Evolutionary conservation across 2,113 vertebrate genomes (phyloP).

Genomic region (Muscicapa adusta): DNA sequence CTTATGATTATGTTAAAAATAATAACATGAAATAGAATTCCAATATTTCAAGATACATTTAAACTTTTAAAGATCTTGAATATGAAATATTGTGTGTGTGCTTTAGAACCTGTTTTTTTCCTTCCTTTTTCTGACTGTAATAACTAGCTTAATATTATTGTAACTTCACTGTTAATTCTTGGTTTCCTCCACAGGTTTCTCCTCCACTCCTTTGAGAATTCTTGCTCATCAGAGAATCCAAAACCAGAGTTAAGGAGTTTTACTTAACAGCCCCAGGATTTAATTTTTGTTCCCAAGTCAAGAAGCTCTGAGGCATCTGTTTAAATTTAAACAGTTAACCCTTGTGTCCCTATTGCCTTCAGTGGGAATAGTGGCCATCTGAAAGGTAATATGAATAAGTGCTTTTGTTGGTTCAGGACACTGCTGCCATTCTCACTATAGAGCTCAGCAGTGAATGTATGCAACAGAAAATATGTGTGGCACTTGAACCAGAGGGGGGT

Average conservation of each 20-base stretch:
- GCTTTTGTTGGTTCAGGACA: constrained; percentile 60
- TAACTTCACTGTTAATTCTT: neutral
- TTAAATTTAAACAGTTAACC: constrained; percentile 46
- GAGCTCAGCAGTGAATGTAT: neutral
- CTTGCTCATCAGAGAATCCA: neutral
- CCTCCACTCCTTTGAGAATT: neutral
- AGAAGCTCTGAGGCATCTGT: neutral
- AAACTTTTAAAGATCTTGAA: neutral
- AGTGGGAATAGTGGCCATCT: neutral
- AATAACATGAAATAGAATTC: neutral
- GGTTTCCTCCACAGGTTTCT: neutral
- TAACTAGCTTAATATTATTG: neutral
- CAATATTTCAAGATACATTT: neutral
- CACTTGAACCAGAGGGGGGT: constrained; percentile 5
- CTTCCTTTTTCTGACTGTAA: neutral
- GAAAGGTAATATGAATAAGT: constrained; percentile 50
- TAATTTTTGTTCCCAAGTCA: neutral
- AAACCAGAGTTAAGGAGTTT: neutral
- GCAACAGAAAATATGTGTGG: constrained; percentile 32
- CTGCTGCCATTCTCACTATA: constrained; percentile 41
- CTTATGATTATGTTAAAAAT: neutral
- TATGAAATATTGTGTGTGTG: neutral
- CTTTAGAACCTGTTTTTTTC: neutral
- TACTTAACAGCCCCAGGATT: neutral
- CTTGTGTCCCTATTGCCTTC: constrained; percentile 15